These are phyloP conservation scores for Eupithecia insigniata DNA, from an alignment of 2,888 invertebrate genomes.

Conservation along the genomic window DNA sequence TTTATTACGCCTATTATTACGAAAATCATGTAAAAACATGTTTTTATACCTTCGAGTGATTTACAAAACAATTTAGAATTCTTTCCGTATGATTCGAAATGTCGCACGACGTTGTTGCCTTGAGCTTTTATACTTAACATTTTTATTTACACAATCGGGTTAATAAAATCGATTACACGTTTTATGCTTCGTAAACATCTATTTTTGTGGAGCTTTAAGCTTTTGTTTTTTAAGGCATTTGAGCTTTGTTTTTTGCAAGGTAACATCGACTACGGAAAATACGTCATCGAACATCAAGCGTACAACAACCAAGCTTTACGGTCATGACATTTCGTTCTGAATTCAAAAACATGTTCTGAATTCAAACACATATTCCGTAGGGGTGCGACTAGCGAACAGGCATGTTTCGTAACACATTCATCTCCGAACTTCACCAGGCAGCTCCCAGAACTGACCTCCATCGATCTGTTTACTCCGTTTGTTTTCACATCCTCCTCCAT, in stretches of 20 bases:
- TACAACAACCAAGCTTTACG: constrained; percentile 15
- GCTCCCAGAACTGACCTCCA: constrained; percentile 56
- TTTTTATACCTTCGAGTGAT: constrained; percentile 15
- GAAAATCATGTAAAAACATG: background rate
- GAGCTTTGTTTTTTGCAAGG: constrained; percentile 13
- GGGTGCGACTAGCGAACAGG: constrained; percentile 16
- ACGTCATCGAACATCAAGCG: constrained; percentile 7
- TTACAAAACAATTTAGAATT: constrained; percentile 24
- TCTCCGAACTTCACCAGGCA: constrained; percentile 33
- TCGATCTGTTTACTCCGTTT: constrained; percentile 80
- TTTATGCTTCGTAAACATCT: constrained; percentile 29
- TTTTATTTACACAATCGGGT: constrained; percentile 28
- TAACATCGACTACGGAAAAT: constrained; percentile 16
- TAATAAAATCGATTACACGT: constrained; percentile 35
- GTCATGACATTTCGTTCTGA: constrained; percentile 12
- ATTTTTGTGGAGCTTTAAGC: constrained; percentile 27
- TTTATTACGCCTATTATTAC: background rate
- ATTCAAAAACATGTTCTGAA: constrained; percentile 4
- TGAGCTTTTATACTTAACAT: constrained; percentile 32
- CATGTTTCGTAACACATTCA: constrained; percentile 32
- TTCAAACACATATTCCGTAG: constrained; percentile 10
- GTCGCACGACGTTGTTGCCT: constrained; percentile 24
- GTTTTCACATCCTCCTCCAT: constrained; percentile 58
- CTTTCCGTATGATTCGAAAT: constrained; percentile 27
- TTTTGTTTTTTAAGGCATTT: constrained; percentile 17